Conservation (phyloP, 92 coral and sea anemone genomes). For the Desmophyllum pertusum region DNA sequence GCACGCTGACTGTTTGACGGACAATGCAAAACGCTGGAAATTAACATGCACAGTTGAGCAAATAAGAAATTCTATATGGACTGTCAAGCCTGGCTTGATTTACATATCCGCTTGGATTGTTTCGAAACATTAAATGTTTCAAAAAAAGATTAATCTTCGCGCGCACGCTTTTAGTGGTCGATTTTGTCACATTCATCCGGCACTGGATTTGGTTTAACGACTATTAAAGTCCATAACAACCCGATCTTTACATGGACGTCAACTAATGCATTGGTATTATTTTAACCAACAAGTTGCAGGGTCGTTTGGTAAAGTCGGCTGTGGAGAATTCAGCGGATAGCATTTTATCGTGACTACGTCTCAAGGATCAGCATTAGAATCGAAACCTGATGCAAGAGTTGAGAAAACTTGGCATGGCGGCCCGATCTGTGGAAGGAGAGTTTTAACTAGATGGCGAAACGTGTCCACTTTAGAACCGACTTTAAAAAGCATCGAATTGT, state of each 20-base stretch:
- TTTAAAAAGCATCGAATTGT: conserved; percentile 40
- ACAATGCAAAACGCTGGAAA: conserved; percentile 37
- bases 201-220: conserved; percentile 5
- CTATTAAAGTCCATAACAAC: neutral
- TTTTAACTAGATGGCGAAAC: conserved; percentile 37
- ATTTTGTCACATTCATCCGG: neutral
- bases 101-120: conserved; percentile 28
- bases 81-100: conserved; percentile 31
- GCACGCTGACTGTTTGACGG: conserved; percentile 30
- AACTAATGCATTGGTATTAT: conserved; percentile 17
- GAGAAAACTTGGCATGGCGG: neutral
- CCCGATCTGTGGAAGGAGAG: neutral
- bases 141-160: neutral
- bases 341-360: neutral
- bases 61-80: conserved; percentile 33
- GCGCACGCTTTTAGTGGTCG: neutral
- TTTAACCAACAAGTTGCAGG: conserved; percentile 34
- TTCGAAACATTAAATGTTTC: conserved; percentile 7
- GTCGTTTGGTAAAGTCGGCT: conserved; percentile 15
- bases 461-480: conserved; percentile 18
- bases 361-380: neutral
- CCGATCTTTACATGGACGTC: neutral
- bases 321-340: neutral
- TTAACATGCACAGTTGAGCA: conserved; percentile 51
- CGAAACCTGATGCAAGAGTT: neutral